phyloP scores from a whole-genome alignment of 1,140 invertebrate species.

The Aphelenchoides avenae region DNA sequence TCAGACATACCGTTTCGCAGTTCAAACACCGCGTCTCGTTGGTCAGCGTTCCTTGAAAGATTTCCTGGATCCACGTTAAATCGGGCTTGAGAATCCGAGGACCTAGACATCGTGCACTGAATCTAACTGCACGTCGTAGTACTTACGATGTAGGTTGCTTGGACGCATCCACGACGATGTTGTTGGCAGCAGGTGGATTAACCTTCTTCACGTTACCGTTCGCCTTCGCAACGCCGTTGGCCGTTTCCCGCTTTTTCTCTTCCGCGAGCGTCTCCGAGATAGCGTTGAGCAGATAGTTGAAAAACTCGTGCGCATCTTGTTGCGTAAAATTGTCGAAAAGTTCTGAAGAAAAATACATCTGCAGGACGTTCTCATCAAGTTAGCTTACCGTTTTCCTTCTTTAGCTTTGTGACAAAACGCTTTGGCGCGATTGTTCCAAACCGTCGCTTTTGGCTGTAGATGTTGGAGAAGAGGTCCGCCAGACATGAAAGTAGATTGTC shows the following conservation, averaged over 20 bases:
- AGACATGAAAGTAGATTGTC: constrained; percentile 94
- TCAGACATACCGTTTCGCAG: constrained; percentile 79
- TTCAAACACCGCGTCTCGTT: constrained; percentile 98
- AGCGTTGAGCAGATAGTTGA: constrained; percentile 93
- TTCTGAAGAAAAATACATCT: constrained; percentile 68
- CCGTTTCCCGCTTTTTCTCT: constrained; percentile 62
- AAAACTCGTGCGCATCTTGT: constrained; percentile 98
- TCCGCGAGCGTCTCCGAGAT: constrained; percentile 72
- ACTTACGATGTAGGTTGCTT: background rate
- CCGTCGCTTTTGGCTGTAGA: constrained; percentile 98
- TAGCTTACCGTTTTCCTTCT: constrained; percentile 88
- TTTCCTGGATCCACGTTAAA: constrained; percentile 90
- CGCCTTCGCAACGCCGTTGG: constrained; percentile 15
- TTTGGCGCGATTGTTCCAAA: constrained; percentile 98
- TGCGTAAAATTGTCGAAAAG: constrained; percentile 98
- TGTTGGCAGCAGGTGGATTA: constrained; percentile 5
- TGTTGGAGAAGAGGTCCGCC: constrained; percentile 95
- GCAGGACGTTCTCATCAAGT: background rate
- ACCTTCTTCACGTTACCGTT: constrained; percentile 15
- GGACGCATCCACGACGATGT: constrained; percentile 3
- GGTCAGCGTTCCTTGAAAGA: constrained; percentile 97
- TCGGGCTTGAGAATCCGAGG: background rate
- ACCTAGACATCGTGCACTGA: background rate
- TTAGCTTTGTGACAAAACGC: constrained; percentile 93
- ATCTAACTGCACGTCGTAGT: background rate